Evolutionary conservation across 1,140 invertebrate species (phyloP), one percentile per base, ranked within the genome.

Genomic region (Choristoneura fumiferana): DNA sequence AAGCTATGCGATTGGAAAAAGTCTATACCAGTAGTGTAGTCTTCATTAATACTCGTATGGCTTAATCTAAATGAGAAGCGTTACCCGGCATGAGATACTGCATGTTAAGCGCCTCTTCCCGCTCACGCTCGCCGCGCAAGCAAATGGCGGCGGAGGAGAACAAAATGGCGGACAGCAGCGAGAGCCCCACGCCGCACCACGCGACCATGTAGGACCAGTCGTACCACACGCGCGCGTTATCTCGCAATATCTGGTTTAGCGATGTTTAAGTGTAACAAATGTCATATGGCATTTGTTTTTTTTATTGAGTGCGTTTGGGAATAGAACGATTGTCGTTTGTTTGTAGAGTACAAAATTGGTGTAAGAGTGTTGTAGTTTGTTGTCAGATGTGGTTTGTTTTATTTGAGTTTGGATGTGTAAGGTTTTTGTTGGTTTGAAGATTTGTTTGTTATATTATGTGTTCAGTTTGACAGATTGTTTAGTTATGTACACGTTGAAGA

Each of bases 51-150:
- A 29, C 6, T 2, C 2, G 22, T 29, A 49, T 49, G 43, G 22
- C 17, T 49, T 49, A 49, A 49, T 18, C 22, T 18, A 49, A 13
- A 22, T 18, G 29, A 17, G 49, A 34, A 54, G 52, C 52, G 34
- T 78, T 94, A 98, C 96, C 96, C 89, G 97, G 97, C 97, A 98
- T 98, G 90, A 98, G 92, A 91, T 98, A 98, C 92, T 98, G 96
- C 95, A 98, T 96, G 92, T 98, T 98, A 92, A 97, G 95, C 82
- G 96, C 95, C 90, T 97, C 96, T 89, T 98, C 96, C 85, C 95
- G 93, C 90, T 97, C 96, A 84, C 95, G 93, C 90, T 98, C 96
- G 84, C 95, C 95, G 84, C 96, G 92, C 85, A 98, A 93, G 90
- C 96, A 98, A 89, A 97, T 95, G 72, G 97, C 96, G 67, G 96